Base-by-base conservation (phyloP, 2,888 invertebrate species). In the Synanthedon tipuliformis region DNA sequence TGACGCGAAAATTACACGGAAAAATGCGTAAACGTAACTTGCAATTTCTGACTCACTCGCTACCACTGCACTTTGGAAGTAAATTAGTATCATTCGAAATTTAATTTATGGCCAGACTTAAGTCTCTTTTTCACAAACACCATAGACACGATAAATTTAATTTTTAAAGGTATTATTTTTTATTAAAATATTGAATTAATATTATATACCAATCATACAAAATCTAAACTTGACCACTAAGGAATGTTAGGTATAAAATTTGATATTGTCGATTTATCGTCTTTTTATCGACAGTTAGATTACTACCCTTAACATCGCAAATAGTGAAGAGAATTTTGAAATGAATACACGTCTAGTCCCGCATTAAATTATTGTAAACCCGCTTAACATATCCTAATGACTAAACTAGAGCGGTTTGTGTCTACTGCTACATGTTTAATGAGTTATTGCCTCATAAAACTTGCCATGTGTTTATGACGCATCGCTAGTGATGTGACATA, bases 371-470 rank as follows among this genome's bases (percentile, higher is more conserved):
- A 45, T 45, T 45, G 34, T 34, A 45, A 45, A n/a, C 13, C n/a
- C 45, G 13, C 45, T 13, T 45, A 45, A 45, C 45, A 45, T 45
- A 45, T 15, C 45, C 15, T 78, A 77, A 75, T 69, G 73, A 70
- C 62, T 57, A 56, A 61, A 34, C 71, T 68, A 68, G 62, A 65
- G 72, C 63, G 77, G 81, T 84, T 68, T 69, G 73, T 79, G 81
- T 81, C 83, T 58, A 56, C 61, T 60, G 57, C 57, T 62, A 76
- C 75, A 75, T 68, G 70, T 59, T 64, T 63, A 67, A 74, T 80
- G 80, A 84, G 65, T 80, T 81, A 83, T 75, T 59, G 69, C 65
- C 55, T 68, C 69, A 72, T 81, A 76, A 78, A 58, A 54, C 41
- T 64, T 67, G 70, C 67, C 75, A 73, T 71, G 68, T 69, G 73